Base-by-base conservation (phyloP, 2,113 vertebrate genomes). In the Scartelaos histophorus region DNA sequence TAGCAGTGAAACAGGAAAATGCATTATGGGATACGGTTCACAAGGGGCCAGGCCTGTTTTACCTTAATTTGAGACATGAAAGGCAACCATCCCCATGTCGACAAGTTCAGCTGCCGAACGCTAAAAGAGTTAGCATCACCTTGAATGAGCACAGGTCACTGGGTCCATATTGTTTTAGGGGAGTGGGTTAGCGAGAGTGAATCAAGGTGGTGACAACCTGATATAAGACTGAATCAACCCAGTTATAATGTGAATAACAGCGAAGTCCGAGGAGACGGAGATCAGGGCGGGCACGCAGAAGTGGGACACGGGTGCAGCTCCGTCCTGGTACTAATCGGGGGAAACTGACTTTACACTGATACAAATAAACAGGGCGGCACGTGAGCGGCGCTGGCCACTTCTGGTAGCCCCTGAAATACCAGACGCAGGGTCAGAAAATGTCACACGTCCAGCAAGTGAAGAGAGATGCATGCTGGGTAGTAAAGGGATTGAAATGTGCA, bases 221-320 rank as follows among this genome's bases (percentile, higher is more conserved):
- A 82, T 82, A 73, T 79, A 85, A 46, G 74, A 70, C 76, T 71
- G 82, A 51, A 81, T 78, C 67, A 69, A 85, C 72, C 69, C 75
- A 73, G 73, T 73, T 79, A 71, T 85, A 85, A 89, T 86, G 87
- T 58, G 73, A 66, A 90, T 85, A 89, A 75, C 89, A 92, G 85
- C 73, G 2, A 3, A 17, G 34, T 64, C 29, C 61, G 17, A n/a
- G 34, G 34, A 12, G 58, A 34, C 13, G 58, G 53, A 49, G 67
- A 43, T 70, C 24, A 47, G 38, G 56, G 70, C 35, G 56, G 22
- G 9, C n/a, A 19, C 17, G 47, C 54, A 38, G 66, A 22, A 66
- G 61, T 34, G 47, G 68, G 43, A 60, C 29, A 70, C 3, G 13
- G 56, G 10, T 11, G 29, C 35, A 85, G 69, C 77, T 49, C 67